phyloP scores from a whole-genome alignment of 1,140 invertebrate genomes.

The Caenorhabditis tropicalis region DNA sequence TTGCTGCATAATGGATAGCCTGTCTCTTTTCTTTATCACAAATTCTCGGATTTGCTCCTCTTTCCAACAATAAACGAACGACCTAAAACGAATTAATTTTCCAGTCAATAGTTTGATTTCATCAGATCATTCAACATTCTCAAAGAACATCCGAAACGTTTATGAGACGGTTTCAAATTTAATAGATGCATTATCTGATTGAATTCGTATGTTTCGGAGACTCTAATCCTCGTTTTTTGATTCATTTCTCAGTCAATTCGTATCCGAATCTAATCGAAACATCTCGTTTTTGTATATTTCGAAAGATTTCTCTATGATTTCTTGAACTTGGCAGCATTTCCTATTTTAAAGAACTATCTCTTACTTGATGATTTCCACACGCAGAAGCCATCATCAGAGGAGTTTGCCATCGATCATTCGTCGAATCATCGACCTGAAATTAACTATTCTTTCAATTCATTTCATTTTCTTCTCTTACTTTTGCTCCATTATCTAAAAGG shows the following conservation, averaged over 20 bases:
- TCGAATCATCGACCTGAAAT: slow-evolving; percentile 65
- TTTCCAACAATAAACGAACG: slow-evolving; percentile 45
- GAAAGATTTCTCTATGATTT: not conserved
- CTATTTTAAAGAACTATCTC: not conserved
- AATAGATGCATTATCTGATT: not conserved
- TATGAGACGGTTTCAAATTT: not conserved
- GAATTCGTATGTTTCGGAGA: not conserved
- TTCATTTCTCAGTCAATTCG: not conserved
- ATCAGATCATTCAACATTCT: not conserved
- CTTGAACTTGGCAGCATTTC: slow-evolving; percentile 17
- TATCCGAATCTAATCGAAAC: not conserved
- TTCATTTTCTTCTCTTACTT: slow-evolving; percentile 54
- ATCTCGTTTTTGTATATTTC: not conserved
- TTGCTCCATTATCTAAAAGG: slow-evolving; percentile 73
- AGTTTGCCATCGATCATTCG: slow-evolving; percentile 74
- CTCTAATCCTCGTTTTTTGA: not conserved
- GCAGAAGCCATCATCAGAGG: slow-evolving; percentile 74
- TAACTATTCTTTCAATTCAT: not conserved
- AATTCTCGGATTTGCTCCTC: slow-evolving; percentile 33
- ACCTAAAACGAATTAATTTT: slow-evolving; percentile 8
- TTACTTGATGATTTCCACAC: slow-evolving; percentile 74
- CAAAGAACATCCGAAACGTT: not conserved
- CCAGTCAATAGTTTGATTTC: not conserved
- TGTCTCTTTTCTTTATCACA: slow-evolving; percentile 45
- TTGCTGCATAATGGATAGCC: slow-evolving; percentile 48